phyloP scores from a whole-genome alignment of 2,888 invertebrate genomes.

The Alentia gelatinosa region DNA sequence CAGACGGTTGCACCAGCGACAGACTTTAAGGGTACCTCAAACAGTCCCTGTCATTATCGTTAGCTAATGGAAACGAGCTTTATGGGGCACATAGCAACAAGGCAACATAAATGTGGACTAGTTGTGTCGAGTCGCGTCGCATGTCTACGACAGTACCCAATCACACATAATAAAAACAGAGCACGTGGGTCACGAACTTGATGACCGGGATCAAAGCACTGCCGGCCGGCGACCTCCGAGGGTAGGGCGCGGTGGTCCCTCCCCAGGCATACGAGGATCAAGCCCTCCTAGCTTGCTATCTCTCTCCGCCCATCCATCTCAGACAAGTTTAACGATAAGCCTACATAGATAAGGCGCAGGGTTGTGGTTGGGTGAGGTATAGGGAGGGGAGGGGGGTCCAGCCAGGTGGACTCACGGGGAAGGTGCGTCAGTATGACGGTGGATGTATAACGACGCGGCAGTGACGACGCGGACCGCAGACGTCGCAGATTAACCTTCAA shows the following conservation, averaged over 20 bases:
- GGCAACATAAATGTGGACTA: too few relatives aligned
- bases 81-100: too few relatives aligned
- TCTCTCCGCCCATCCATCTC: neutral
- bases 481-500: too few relatives aligned
- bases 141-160: too few relatives aligned
- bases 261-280: neutral
- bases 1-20: too few relatives aligned
- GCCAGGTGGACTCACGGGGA: neutral
- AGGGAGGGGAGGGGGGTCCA: neutral
- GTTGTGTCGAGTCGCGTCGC: too few relatives aligned
- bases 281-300: neutral
- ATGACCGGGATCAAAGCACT: neutral
- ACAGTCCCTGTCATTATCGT: too few relatives aligned
- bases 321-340: neutral
- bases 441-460: neutral
- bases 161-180: too few relatives aligned
- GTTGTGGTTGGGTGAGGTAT: neutral
- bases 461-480: neutral
- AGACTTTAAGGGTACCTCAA: too few relatives aligned
- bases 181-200: too few relatives aligned
- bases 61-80: too few relatives aligned
- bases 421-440: neutral
- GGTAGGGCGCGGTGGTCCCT: neutral
- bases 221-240: neutral
- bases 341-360: neutral